A percentile compares a stretch with the other conserved stretches of the same genome.
phyloP scores from a whole-genome alignment of 37 sponge, comb jelly and placozoan genomes.

The Mnemiopsis leidyi region DNA sequence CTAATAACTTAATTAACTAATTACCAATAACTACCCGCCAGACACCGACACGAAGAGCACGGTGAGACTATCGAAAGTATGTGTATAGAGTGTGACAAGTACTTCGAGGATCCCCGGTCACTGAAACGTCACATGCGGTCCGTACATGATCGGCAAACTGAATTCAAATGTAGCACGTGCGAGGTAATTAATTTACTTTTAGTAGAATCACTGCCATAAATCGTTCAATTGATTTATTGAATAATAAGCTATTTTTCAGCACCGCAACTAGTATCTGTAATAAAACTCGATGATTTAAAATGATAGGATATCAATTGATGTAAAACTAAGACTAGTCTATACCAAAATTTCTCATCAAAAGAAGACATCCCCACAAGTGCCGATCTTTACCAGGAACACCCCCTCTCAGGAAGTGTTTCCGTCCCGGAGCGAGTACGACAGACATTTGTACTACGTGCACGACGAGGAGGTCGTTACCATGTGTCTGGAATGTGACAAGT shows the following conservation, averaged over 20 bases:
- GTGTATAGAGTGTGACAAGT: slow-evolving; percentile 63
- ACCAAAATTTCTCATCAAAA: too few species aligned
- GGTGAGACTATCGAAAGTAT: slow-evolving; percentile 61
- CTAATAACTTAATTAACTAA: background rate
- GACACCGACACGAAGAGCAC: slow-evolving; percentile 49
- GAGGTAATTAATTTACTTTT: slow-evolving; percentile 27
- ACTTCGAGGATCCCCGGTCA: slow-evolving; percentile 59
- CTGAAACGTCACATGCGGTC: slow-evolving; percentile 40
- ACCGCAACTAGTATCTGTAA: too few species aligned
- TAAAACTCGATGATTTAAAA: too few species aligned
- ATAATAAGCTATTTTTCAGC: too few species aligned
- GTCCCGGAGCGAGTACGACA: slow-evolving; percentile 41
- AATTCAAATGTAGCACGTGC: slow-evolving; percentile 56
- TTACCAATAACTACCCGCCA: background rate
- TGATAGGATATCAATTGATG: too few species aligned
- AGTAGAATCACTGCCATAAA: too few species aligned
- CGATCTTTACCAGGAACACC: too few species aligned
- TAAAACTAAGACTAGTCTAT: too few species aligned
- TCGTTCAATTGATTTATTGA: too few species aligned
- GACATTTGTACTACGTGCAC: slow-evolving; percentile 59
- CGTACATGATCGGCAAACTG: slow-evolving; percentile 37
- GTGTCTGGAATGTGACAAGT: slow-evolving; percentile 63
- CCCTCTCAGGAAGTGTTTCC: slow-evolving; percentile 22
- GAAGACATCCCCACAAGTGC: too few species aligned
- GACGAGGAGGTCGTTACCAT: slow-evolving; percentile 60